Conservation (phyloP, 1,140 invertebrate genomes). For the Cydia splendana region DNA sequence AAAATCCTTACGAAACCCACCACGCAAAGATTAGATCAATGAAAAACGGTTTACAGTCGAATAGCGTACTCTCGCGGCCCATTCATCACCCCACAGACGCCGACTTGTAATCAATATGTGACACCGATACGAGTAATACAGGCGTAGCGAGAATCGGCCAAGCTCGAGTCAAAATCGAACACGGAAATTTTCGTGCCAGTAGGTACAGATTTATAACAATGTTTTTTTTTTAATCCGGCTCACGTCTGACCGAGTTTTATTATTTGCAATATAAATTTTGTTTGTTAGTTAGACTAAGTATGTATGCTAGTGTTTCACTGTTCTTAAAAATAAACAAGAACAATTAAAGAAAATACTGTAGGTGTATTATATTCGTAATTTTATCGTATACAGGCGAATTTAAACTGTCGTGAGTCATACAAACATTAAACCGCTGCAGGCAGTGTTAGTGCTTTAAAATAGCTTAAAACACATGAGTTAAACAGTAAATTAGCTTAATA, state of each 20-base stretch:
- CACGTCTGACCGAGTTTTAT: not conserved
- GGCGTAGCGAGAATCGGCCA: not conserved
- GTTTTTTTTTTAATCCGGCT: not conserved
- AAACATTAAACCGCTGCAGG: no score
- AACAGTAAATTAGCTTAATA: no score
- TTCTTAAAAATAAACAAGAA: no score
- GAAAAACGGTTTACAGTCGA: constrained; percentile 18
- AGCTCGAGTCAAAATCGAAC: not conserved
- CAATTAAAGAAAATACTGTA: no score
- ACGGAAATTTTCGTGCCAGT: not conserved
- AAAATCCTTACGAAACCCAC: constrained; percentile 12
- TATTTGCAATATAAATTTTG: not conserved
- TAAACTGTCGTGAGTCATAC: no score
- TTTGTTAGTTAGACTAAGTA: no score
- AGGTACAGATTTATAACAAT: no score
- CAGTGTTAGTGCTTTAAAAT: no score
- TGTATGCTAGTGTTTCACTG: no score
- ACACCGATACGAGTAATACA: constrained; percentile 31
- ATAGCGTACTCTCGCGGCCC: constrained; percentile 6
- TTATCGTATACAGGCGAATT: no score
- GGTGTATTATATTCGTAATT: no score
- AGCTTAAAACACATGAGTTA: no score
- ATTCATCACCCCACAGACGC: constrained; percentile 29
- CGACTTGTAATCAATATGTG: constrained; percentile 32
- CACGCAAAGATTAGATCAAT: constrained; percentile 30